Base-by-base conservation (phyloP, 2,888 invertebrate genomes). In the Aleiodes testaceus region DNA sequence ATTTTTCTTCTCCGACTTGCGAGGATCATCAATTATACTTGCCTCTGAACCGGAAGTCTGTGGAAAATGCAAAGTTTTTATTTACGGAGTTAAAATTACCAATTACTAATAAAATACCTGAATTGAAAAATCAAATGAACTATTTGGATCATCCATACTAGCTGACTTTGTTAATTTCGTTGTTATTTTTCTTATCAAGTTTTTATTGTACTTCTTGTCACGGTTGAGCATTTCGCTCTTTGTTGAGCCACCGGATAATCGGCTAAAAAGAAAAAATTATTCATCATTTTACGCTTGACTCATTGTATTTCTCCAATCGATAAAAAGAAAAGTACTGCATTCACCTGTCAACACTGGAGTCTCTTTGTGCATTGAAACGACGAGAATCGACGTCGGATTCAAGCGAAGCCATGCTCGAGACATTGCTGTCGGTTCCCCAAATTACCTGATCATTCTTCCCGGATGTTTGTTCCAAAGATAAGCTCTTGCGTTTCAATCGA, bases 351-450 rank as follows among this genome's bases (percentile, higher is more conserved):
- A 95, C 90, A 83, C 95, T 95, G 50, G 92, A 90, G 84, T 95
- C 95, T 66, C 94, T 90, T 63, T 91, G 91, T 87, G 92, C 87
- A 53, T 89, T 90, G 74, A 90, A 92, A 66, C 90, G 88, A 53
- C 91, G 88, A 16, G 88, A 88, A 77, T 93, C 93, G 50, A 84
- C 79, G 75, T 89, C 89, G 3, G 88, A 88, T 79, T 93, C 93
- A 73, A 94, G 87, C 0, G 95, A 95, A 80, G 94, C 94, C 87
- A 96, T 90, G 73, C 96, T 96, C 0, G 95, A 94, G 72, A 94
- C 91, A 83, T 96, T 96, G 72, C 95, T 95, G 76, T 95, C 95
- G 66, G 93, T 93, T 30, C 93, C 92, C 96, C 96, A 96, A 80
- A 96, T 95, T 71, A 73, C 72, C 72, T 76, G 75, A 72, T 78